Evolutionary conservation across 2,797 vertebrate genomes (phyloP).

Genomic region (Vireo griseus): DNA sequence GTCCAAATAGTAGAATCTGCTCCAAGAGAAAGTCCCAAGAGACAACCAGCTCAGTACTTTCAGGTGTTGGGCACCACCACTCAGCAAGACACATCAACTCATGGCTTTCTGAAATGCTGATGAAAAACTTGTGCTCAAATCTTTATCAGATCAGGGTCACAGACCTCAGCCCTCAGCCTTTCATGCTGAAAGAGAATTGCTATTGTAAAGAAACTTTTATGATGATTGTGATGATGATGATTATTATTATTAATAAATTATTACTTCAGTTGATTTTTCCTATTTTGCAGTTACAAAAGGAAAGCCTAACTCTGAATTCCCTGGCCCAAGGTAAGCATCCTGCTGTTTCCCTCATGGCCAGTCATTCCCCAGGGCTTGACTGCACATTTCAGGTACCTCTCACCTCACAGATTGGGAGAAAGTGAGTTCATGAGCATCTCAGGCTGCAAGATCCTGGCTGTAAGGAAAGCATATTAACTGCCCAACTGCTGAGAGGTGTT

Average conservation of each 20-base stretch:
- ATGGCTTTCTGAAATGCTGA: background rate
- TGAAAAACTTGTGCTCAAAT: background rate
- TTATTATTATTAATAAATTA: no score
- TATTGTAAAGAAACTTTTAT: background rate
- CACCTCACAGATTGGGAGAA: background rate
- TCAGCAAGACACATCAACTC: background rate
- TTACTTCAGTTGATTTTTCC: background rate
- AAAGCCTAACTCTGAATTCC: background rate
- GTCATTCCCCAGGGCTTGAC: background rate
- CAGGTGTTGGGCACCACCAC: background rate
- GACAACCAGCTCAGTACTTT: background rate
- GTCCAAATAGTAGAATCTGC: background rate
- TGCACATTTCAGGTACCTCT: background rate
- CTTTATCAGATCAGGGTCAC: fast-evolving
- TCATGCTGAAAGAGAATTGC: background rate
- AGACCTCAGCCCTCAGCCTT: background rate
- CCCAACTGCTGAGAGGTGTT: background rate
- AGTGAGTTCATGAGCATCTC: background rate
- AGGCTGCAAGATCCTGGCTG: background rate
- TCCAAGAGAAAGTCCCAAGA: background rate
- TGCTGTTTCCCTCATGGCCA: background rate
- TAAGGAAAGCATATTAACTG: background rate
- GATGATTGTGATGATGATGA: no score
- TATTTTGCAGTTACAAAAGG: background rate
- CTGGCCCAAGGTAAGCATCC: background rate